phyloP scores from a whole-genome alignment of 1,140 invertebrate species.

The Oncopodura yosiiana region DNA sequence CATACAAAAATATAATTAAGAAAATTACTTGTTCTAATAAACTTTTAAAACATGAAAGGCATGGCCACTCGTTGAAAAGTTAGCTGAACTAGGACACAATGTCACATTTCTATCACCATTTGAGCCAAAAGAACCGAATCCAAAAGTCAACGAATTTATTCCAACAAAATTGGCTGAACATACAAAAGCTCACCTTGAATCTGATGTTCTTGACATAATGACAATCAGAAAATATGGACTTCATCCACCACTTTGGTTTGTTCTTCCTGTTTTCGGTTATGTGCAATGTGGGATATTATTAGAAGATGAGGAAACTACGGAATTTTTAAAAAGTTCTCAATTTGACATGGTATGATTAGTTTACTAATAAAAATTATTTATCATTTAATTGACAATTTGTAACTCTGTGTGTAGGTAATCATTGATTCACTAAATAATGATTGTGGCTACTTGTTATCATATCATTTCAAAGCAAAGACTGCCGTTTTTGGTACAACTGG shows the following conservation, averaged over 20 bases:
- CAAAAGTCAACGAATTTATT: slow-evolving; percentile 12
- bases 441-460: slow-evolving; percentile 21
- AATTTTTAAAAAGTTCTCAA: background rate
- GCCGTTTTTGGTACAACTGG: slow-evolving; percentile 13
- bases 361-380: background rate
- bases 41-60: too few species aligned
- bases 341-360: background rate
- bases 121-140: slow-evolving; percentile 16
- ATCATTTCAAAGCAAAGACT: slow-evolving; percentile 9
- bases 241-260: background rate
- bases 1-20: too few species aligned
- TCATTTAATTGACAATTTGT: background rate
- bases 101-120: slow-evolving; percentile 17
- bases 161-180: background rate
- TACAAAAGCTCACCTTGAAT: too few species aligned
- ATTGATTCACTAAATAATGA: slow-evolving; percentile 37
- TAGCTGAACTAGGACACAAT: slow-evolving; percentile 17
- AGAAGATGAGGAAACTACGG: background rate
- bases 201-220: background rate
- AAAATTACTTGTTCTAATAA: too few species aligned
- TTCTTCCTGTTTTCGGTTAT: background rate
- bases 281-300: slow-evolving; percentile 6
- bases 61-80: slow-evolving; percentile 16
- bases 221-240: too few species aligned
- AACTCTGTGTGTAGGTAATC: slow-evolving; percentile 29